Percentiles rank a stretch among this genome's conserved stretches.
Evolutionary conservation across 2,888 invertebrate genomes (phyloP).

Genomic region (Epirrita christyi): DNA sequence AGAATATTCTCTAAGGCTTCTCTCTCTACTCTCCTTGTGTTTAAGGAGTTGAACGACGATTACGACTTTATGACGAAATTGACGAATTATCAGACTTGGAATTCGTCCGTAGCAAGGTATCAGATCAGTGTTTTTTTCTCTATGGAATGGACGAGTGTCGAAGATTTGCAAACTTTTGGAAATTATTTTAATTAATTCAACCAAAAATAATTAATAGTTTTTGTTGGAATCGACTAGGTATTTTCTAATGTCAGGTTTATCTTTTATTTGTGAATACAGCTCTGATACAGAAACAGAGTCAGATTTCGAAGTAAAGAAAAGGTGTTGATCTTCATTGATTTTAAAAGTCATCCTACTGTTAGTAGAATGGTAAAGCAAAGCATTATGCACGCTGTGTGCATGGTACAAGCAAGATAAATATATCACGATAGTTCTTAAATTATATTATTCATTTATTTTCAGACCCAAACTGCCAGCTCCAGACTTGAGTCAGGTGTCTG

Average conservation of each 20-base stretch:
- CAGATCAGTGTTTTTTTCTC: too few species aligned
- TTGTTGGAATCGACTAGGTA: too few species aligned
- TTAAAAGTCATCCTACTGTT: background rate
- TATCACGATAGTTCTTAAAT: background rate
- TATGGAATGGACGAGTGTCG: too few species aligned
- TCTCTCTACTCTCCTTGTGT: too few species aligned
- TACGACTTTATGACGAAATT: too few species aligned
- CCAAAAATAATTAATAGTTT: too few species aligned
- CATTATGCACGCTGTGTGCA: background rate
- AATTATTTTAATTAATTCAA: too few species aligned
- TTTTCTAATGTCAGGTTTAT: slow-evolving; percentile 66
- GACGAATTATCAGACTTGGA: too few species aligned
- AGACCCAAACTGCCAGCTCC: slow-evolving; percentile 68
- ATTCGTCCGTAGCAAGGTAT: too few species aligned
- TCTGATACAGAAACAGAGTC: slow-evolving; percentile 64
- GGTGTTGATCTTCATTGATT: slow-evolving; percentile 15
- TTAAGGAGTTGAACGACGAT: too few species aligned
- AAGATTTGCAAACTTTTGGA: too few species aligned
- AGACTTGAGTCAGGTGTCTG: slow-evolving; percentile 57
- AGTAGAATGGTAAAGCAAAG: background rate
- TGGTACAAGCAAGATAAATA: background rate
- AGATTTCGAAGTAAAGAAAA: slow-evolving; percentile 44
- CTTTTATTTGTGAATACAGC: slow-evolving; percentile 64
- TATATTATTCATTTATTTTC: slow-evolving; percentile 19
- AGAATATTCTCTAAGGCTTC: too few species aligned